These are phyloP conservation scores for Sebastiscus tertius DNA, from an alignment of 2,797 vertebrate species.

Conservation along the genomic window DNA sequence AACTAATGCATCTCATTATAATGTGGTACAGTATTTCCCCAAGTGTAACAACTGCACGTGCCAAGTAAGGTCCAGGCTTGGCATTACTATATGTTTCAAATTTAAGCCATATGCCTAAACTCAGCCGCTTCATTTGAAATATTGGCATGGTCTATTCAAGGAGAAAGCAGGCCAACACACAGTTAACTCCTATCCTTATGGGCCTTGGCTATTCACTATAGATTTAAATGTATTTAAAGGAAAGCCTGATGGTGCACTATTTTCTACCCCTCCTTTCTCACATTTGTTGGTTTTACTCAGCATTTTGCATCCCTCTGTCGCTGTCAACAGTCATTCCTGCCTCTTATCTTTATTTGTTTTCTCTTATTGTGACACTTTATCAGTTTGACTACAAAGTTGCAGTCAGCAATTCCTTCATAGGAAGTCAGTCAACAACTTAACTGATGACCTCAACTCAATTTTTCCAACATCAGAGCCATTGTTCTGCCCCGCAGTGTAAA, in stretches of 20 bases:
- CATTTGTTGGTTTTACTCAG: slow-evolving; percentile 19
- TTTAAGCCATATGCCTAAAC: slow-evolving; percentile 4
- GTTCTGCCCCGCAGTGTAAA: slow-evolving; percentile 13
- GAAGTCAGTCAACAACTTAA: slow-evolving; percentile 22
- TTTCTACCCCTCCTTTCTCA: neutral
- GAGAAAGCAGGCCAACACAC: neutral
- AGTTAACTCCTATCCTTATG: neutral
- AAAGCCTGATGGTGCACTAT: slow-evolving; percentile 26
- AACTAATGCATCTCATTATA: slow-evolving; percentile 28
- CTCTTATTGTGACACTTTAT: slow-evolving; percentile 10
- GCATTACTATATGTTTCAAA: neutral
- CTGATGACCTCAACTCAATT: slow-evolving; percentile 32
- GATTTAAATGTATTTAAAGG: slow-evolving; percentile 24
- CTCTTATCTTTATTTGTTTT: neutral
- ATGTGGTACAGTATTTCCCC: neutral
- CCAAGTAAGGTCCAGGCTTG: neutral
- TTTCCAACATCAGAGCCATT: slow-evolving; percentile 19
- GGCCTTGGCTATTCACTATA: neutral
- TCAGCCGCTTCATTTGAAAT: neutral
- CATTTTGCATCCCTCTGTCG: slow-evolving; percentile 10
- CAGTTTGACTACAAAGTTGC: slow-evolving; percentile 12
- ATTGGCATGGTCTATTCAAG: neutral
- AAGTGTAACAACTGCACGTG: neutral
- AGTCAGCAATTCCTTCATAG: slow-evolving; percentile 15
- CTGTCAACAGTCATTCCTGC: neutral